Base-by-base conservation (phyloP, 2,888 invertebrate species). In the Argyresthia goedartella region DNA sequence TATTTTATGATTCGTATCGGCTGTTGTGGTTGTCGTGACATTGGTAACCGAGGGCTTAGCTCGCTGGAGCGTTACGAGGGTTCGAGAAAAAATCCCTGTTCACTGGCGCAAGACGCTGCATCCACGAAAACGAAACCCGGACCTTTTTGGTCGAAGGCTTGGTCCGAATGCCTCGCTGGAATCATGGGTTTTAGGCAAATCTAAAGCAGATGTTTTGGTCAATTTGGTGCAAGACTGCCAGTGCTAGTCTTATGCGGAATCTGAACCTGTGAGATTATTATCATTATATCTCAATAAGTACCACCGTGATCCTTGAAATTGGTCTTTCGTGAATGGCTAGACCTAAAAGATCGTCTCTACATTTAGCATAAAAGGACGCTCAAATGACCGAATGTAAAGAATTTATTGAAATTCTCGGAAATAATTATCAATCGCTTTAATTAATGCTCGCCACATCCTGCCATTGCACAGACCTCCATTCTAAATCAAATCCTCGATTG, bases 11-110 rank as follows among this genome's bases (percentile, higher is more conserved):
- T 44, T 51, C 10, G 16, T 51, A 44, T 11, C 16, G 16, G 36
- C 36, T 63, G 56, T 56, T 69, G 74, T 66, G 70, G 67, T 69
- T 62, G 71, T 80, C 76, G 77, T 79, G 81, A 81, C 76, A 59
- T 4, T 6, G 25, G 2, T 25, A 4, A 25, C 25, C 25, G 25
- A 65, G 69, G 61, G 65, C 63, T 58, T 50, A 42, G 65, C 57
- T 25, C 25, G 25, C 62, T 68, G 69, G 66, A 73, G 70, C 76
- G 73, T 76, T 67, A 66, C 71, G 54, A 43, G 75, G 76, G 75
- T 74, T 70, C 67, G 57, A 65, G 75, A 73, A 82, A 82, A 81
- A 54, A 84, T 81, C 71, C 59, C 62, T 63, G 69, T 60, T 67
- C 76, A 66, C 67, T 76, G 70, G 64, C 62, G 70, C 75, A 71